These are phyloP conservation scores for Dasypolia templi DNA, from an alignment of 2,888 invertebrate genomes.

Conservation along the genomic window DNA sequence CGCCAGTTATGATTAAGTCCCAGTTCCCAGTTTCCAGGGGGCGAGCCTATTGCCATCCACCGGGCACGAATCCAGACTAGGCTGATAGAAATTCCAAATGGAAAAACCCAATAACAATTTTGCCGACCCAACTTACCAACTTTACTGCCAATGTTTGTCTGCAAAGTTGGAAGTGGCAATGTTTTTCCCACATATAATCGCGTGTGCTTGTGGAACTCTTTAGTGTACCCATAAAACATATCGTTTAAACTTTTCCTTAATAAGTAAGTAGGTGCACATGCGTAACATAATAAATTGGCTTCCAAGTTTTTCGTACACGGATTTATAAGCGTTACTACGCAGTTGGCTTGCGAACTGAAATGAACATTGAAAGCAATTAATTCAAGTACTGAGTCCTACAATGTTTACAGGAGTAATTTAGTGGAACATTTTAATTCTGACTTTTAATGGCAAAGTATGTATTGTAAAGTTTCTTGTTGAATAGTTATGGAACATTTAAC, in stretches of 20 bases:
- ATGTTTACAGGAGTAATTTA: slow-evolving; percentile 31
- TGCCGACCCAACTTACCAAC: background rate
- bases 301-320: slow-evolving; percentile 7
- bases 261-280: slow-evolving; percentile 1
- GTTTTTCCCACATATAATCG: background rate
- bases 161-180: background rate
- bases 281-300: slow-evolving; percentile 35
- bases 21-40: no score
- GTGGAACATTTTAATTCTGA: slow-evolving; percentile 21
- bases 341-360: slow-evolving; percentile 13
- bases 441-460: slow-evolving; percentile 26
- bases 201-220: background rate
- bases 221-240: background rate
- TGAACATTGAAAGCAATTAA: slow-evolving; percentile 48
- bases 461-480: slow-evolving; percentile 8
- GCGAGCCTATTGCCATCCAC: no score
- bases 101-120: no score
- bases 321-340: slow-evolving; percentile 30
- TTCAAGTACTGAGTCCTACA: slow-evolving; percentile 30
- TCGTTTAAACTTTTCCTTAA: slow-evolving; percentile 28
- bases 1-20: no score
- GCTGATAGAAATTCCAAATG: no score
- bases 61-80: no score
- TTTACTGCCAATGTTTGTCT: background rate
- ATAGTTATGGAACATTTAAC: background rate